Evolutionary conservation across 2,888 invertebrate genomes (phyloP).

Genomic region (Andrena chrysosceles): DNA sequence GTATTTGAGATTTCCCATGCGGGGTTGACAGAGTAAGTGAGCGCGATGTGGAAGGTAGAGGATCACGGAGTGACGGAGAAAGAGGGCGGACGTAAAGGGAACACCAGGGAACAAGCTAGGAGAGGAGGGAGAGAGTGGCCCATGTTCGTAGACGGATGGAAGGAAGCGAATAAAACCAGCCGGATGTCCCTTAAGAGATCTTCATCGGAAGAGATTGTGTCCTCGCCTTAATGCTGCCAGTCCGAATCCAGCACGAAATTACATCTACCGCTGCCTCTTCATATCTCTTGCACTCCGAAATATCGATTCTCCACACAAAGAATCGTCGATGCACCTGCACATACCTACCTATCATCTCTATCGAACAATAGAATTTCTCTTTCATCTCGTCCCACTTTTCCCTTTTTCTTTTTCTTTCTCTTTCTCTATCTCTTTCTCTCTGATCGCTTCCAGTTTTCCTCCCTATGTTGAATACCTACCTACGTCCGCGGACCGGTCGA

Average conservation of each 20-base stretch:
- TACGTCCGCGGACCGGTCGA: neutral
- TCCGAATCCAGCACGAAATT: slow-evolving; percentile 59
- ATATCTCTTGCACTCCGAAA: too few species aligned
- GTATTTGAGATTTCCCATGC: slow-evolving; percentile 79
- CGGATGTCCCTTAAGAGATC: slow-evolving; percentile 68
- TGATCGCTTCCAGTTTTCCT: too few species aligned
- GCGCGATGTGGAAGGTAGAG: slow-evolving; percentile 1
- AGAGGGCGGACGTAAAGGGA: neutral
- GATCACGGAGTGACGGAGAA: neutral
- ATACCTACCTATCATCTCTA: too few species aligned
- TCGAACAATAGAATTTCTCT: too few species aligned
- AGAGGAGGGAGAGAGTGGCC: slow-evolving; percentile 45
- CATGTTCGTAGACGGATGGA: slow-evolving; percentile 61
- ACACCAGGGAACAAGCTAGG: too few species aligned
- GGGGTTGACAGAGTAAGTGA: slow-evolving; percentile 68
- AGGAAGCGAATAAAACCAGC: slow-evolving; percentile 68
- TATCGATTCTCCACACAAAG: too few species aligned
- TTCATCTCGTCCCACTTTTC: too few species aligned
- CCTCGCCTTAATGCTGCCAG: slow-evolving; percentile 51
- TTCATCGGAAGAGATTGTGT: slow-evolving; percentile 66
- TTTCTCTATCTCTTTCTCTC: too few species aligned
- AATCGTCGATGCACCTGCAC: too few species aligned
- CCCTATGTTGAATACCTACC: too few species aligned
- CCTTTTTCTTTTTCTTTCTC: too few species aligned
- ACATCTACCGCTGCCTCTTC: slow-evolving; percentile 26